A percentile compares a stretch with the other conserved stretches of the same genome.
phyloP scores from a whole-genome alignment of 1,140 invertebrate genomes.

The Archivesica marissinica region DNA sequence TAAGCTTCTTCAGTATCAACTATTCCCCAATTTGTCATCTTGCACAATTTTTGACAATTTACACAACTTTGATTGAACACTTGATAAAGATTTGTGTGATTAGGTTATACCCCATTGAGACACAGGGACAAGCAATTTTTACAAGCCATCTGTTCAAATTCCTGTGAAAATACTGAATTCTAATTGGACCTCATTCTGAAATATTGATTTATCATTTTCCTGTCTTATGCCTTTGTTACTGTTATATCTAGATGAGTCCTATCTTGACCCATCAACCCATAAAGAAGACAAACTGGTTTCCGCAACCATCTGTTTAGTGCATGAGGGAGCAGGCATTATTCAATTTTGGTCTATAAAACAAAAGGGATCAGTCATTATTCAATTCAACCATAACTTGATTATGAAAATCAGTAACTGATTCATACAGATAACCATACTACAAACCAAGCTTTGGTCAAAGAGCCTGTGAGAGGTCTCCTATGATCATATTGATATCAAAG shows the following conservation, averaged over 20 bases:
- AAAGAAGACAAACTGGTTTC: neutral
- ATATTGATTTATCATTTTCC: conserved; percentile 40
- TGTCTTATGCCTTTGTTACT: conserved; percentile 27
- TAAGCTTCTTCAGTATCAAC: conserved; percentile 10
- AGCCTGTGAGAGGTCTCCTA: too few species aligned
- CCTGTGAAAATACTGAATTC: conserved; percentile 50
- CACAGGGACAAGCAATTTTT: conserved; percentile 38
- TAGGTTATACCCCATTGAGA: neutral
- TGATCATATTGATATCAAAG: too few species aligned
- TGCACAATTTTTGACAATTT: conserved; percentile 44
- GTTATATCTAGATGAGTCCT: conserved; percentile 9
- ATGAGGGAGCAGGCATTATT: neutral
- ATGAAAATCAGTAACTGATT: too few species aligned
- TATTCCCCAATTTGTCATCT: conserved; percentile 50
- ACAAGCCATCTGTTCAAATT: conserved; percentile 57
- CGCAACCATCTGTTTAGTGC: conserved; percentile 25
- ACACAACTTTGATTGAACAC: conserved; percentile 32
- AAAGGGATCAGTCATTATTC: too few species aligned
- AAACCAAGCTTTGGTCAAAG: too few species aligned
- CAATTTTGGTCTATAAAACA: neutral
- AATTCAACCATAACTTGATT: too few species aligned
- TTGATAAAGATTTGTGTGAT: conserved; percentile 25
- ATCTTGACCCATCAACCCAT: conserved; percentile 21
- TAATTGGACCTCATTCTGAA: conserved; percentile 45
- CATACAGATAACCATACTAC: too few species aligned